Evolutionary conservation across 1,140 invertebrate genomes (phyloP).

Genomic region (Tetragonula clypearis): DNA sequence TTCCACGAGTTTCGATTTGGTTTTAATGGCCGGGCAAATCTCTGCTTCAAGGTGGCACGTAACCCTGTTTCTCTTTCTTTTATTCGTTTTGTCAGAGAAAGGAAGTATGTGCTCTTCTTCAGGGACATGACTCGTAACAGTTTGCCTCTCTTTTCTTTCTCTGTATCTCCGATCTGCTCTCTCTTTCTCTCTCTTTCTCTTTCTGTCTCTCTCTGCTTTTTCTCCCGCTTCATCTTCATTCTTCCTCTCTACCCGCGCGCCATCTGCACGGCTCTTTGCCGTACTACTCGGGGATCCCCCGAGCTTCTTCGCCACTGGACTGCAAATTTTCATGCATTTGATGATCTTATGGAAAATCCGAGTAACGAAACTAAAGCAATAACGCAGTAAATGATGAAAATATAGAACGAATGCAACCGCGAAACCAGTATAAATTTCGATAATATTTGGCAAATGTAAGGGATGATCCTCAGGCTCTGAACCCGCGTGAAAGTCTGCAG

Average conservation of each 20-base stretch:
- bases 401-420: too few relatives aligned
- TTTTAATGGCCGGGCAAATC: neutral
- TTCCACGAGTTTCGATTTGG: too few relatives aligned
- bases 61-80: conserved; percentile 56
- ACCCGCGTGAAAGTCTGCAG: too few relatives aligned
- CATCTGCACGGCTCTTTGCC: neutral
- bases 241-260: conserved; percentile 16
- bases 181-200: conserved; percentile 31
- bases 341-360: too few relatives aligned
- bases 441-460: too few relatives aligned
- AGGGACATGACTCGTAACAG: conserved; percentile 77
- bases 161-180: conserved; percentile 37
- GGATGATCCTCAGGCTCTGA: too few relatives aligned
- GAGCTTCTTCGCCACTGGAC: too few relatives aligned
- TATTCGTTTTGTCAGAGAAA: conserved; percentile 55
- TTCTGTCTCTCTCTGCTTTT: conserved; percentile 42
- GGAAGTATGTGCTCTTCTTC: conserved; percentile 70
- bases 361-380: too few relatives aligned
- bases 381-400: too few relatives aligned
- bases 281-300: neutral
- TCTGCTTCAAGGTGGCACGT: conserved; percentile 58
- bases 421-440: too few relatives aligned
- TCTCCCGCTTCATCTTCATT: conserved; percentile 47
- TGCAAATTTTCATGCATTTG: too few relatives aligned
- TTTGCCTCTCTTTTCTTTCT: conserved; percentile 57